Evolutionary conservation across 2,888 invertebrate species (phyloP).

Genomic region (Electrophaes corylata): DNA sequence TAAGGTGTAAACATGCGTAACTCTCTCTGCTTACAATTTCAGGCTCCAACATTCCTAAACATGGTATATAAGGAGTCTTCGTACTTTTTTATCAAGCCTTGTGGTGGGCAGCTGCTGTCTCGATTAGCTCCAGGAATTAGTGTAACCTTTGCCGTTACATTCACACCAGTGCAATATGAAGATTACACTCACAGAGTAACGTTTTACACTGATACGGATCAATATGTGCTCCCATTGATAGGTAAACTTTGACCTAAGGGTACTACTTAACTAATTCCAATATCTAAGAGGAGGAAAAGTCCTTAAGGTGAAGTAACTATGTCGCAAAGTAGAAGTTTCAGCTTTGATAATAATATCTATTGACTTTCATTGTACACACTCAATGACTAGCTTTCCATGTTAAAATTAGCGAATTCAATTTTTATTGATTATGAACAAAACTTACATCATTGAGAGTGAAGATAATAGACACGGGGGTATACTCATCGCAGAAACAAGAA

Average conservation of each 20-base stretch:
- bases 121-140: slow-evolving; percentile 89
- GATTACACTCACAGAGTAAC: slow-evolving; percentile 83
- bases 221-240: slow-evolving; percentile 83
- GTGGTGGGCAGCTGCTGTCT: slow-evolving; percentile 66
- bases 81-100: slow-evolving; percentile 78
- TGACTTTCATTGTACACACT: no score
- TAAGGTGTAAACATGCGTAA: no score
- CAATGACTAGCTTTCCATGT: no score
- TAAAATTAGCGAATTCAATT: no score
- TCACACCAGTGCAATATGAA: slow-evolving; percentile 81
- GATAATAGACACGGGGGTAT: no score
- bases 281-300: background rate
- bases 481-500: no score
- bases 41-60: slow-evolving; percentile 81
- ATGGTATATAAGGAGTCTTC: slow-evolving; percentile 77
- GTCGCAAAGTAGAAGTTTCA: no score
- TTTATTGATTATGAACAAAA: no score
- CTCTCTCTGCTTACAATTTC: slow-evolving; percentile 26
- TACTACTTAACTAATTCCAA: background rate
- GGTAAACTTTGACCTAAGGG: slow-evolving; percentile 66
- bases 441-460: no score
- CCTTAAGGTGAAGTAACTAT: no score
- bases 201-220: slow-evolving; percentile 80
- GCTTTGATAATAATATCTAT: no score
- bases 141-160: slow-evolving; percentile 84